These are phyloP conservation scores for Charaxes varanes DNA, from an alignment of 1,140 invertebrate species.

Conservation along the genomic window DNA sequence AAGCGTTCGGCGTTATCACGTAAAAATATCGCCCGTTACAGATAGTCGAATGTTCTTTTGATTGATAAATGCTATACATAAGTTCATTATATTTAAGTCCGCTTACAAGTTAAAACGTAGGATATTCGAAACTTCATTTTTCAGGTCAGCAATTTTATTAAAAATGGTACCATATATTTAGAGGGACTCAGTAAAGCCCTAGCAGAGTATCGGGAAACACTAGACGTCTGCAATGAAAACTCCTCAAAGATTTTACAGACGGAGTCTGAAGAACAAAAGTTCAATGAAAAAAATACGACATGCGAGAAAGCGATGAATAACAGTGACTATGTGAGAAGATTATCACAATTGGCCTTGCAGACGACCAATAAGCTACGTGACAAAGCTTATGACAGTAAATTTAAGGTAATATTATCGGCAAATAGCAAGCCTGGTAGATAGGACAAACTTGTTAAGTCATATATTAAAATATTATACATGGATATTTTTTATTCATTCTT, in stretches of 20 bases:
- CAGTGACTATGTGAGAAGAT: conserved; percentile 33
- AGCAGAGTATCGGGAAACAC: conserved; percentile 25
- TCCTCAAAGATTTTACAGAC: conserved; percentile 23
- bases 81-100: conserved; percentile 2
- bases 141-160: conserved; percentile 30
- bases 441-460: too few relatives aligned
- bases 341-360: conserved; percentile 36
- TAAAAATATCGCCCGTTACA: too few relatives aligned
- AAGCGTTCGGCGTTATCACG: too few relatives aligned
- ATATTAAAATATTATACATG: too few relatives aligned
- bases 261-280: background rate
- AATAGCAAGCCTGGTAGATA: too few relatives aligned
- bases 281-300: background rate
- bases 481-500: too few relatives aligned
- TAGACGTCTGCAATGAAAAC: conserved; percentile 31
- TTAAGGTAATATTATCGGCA: background rate
- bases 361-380: conserved; percentile 41
- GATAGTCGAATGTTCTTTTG: too few relatives aligned
- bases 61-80: too few relatives aligned
- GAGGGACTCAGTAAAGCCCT: conserved; percentile 44
- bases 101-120: background rate
- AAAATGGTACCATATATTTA: conserved; percentile 40
- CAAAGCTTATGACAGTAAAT: conserved; percentile 23
- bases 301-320: conserved; percentile 27
- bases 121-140: conserved; percentile 1